Conservation (phyloP, 2,888 invertebrate species). For the Neoscelio sp. region DNA sequence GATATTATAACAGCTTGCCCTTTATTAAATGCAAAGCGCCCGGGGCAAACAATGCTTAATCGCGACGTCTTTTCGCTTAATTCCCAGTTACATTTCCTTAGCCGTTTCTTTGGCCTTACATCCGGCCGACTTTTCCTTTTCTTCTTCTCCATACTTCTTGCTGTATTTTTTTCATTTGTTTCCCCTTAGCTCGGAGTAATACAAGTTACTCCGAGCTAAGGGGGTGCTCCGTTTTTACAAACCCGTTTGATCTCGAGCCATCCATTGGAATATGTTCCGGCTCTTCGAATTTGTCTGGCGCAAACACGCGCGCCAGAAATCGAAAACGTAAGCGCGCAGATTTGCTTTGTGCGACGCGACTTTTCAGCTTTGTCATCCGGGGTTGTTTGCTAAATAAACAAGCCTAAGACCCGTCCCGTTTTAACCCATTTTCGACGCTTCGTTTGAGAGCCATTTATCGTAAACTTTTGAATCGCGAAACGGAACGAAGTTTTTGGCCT, state of each 20-base stretch:
- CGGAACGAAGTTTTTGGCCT: too few species aligned
- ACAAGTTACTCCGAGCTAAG: too few species aligned
- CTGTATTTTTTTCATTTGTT: not conserved
- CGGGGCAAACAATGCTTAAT: slow-evolving; percentile 74
- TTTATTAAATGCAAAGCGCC: slow-evolving; percentile 43
- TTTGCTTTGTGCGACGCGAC: slow-evolving; percentile 37
- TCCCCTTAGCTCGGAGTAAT: not conserved
- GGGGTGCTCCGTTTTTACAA: slow-evolving; percentile 27
- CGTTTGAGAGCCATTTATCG: slow-evolving; percentile 20
- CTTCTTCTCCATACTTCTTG: slow-evolving; percentile 6
- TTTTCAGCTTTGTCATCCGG: slow-evolving; percentile 40
- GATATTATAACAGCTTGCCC: slow-evolving; percentile 40
- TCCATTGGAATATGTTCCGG: slow-evolving; percentile 72
- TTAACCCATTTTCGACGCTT: slow-evolving; percentile 23
- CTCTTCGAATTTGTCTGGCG: slow-evolving; percentile 68
- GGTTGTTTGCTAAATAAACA: slow-evolving; percentile 37
- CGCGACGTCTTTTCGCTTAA: slow-evolving; percentile 69
- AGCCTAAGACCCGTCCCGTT: slow-evolving; percentile 9
- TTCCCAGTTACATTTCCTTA: slow-evolving; percentile 43
- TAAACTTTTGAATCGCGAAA: too few species aligned
- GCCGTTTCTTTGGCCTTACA: slow-evolving; percentile 18
- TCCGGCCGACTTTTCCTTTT: not conserved
- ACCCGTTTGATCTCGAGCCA: slow-evolving; percentile 67
- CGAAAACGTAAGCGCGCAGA: slow-evolving; percentile 49
- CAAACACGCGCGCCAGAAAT: slow-evolving; percentile 29